Base-by-base conservation (phyloP, 2,113 vertebrate species). In the Alethe castanea region DNA sequence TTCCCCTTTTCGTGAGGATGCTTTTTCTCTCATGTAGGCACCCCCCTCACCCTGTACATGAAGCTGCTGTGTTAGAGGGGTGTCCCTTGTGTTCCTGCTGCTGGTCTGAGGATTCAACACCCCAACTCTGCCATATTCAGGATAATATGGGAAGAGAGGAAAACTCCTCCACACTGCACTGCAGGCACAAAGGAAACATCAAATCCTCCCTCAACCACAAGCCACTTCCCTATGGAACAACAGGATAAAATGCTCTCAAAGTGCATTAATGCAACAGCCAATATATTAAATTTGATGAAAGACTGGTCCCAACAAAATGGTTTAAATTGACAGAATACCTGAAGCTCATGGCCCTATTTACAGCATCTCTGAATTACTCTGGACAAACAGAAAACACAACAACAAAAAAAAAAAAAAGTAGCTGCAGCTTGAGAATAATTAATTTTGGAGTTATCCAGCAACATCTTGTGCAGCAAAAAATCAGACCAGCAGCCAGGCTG, bases 301-400 rank as follows among this genome's bases (percentile, higher is more conserved):
- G 53, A 36, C 53, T 28, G 64, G 48, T 64, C 71, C 45, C 33
- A 93, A 57, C 33, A 65, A 64, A 47, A 31, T 9, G 13, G 28
- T 33, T 81, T 88, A 42, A 92, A 93, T 47, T 94, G 81, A 86
- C 38, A 77, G 56, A 91, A 70, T 11, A 85, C 31, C 66, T 50
- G 33, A 73, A 92, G 73, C 47, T 90, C 67, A 47, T 11, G 12
- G 35, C 38, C 16, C 42, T 90, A 19, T 92, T 94, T 88, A 88
- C 28, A 66, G 26, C 38, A 22, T 50, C 3, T 0, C 50, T 80
- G 71, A 82, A 95, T 90, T 70, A 42, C 42, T 50, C 38, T 36
- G 66, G 81, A 62, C 38, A 22, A 5, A 6, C 5, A 48, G 44
- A 66, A 79, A 48, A 29, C 18, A 56, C 35, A 52, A 28, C 7